Percentiles rank a stretch among this genome's conserved stretches.
These are phyloP conservation scores for Drosophila eohydei DNA, from an alignment of 2,888 invertebrate genomes.

Conservation along the genomic window DNA sequence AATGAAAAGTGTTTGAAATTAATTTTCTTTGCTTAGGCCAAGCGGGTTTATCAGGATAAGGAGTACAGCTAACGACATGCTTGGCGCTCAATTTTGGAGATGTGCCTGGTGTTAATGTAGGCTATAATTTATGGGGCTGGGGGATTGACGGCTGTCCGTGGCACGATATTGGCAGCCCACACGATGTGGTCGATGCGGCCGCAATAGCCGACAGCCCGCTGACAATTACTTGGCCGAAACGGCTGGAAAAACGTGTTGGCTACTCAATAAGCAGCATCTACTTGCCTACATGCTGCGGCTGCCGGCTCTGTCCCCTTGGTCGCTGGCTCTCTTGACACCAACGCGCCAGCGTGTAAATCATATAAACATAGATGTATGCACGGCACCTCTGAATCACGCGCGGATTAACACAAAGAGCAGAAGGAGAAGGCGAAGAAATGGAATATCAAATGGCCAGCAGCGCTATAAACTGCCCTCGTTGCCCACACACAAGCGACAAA, in stretches of 20 bases:
- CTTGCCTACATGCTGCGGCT: neutral
- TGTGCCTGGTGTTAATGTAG: slow-evolving; percentile 21
- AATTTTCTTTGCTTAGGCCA: slow-evolving; percentile 16
- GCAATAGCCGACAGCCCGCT: slow-evolving; percentile 39
- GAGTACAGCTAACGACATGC: neutral
- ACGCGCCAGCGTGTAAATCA: slow-evolving; percentile 58
- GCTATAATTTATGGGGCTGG: slow-evolving; percentile 33
- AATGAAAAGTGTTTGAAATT: slow-evolving; percentile 14
- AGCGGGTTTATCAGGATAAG: slow-evolving; percentile 5
- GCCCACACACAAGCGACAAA: slow-evolving; percentile 48
- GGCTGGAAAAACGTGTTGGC: slow-evolving; percentile 52
- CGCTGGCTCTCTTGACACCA: slow-evolving; percentile 44
- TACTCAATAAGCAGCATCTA: slow-evolving; percentile 45
- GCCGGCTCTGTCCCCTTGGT: neutral
- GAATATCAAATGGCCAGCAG: slow-evolving; percentile 60
- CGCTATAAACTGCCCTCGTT: slow-evolving; percentile 38
- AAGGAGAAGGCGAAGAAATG: neutral
- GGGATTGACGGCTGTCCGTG: slow-evolving; percentile 18
- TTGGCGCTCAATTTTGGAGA: slow-evolving; percentile 9
- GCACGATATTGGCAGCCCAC: slow-evolving; percentile 53
- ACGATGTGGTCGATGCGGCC: slow-evolving; percentile 33
- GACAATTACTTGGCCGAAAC: slow-evolving; percentile 50
- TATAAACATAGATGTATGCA: slow-evolving; percentile 52
- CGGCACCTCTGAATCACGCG: slow-evolving; percentile 68
- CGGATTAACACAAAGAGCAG: slow-evolving; percentile 25